phyloP scores from a whole-genome alignment of 2,888 invertebrate genomes.

The Dolichomitus sp. region DNA sequence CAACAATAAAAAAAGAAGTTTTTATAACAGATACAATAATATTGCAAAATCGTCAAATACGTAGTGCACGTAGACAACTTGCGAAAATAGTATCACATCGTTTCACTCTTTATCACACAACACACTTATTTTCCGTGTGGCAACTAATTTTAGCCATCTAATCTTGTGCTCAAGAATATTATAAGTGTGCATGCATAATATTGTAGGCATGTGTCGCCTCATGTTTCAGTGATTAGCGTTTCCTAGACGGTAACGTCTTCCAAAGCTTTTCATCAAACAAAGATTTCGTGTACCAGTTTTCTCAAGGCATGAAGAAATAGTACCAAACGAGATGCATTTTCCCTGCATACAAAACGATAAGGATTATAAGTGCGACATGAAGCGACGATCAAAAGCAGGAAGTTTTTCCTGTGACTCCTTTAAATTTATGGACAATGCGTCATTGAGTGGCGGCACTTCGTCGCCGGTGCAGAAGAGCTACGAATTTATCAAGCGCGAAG shows the following conservation, averaged over 20 bases:
- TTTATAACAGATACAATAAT: no score
- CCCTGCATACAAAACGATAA: background rate
- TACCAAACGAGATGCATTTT: no score
- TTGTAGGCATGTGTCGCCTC: background rate
- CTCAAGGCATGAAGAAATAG: background rate
- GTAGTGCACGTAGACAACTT: background rate
- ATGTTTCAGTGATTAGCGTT: constrained; percentile 3
- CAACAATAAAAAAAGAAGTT: no score
- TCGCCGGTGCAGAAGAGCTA: background rate
- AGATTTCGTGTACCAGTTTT: background rate
- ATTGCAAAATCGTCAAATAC: background rate
- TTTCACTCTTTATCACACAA: background rate
- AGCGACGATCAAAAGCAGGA: constrained; percentile 46
- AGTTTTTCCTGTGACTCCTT: constrained; percentile 41
- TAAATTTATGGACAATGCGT: constrained; percentile 17
- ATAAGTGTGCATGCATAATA: background rate
- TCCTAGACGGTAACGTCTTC: background rate
- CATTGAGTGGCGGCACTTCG: background rate
- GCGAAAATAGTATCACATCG: background rate
- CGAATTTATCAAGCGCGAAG: background rate
- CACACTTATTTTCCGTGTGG: background rate
- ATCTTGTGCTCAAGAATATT: background rate
- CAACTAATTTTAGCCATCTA: background rate
- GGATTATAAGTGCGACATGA: constrained; percentile 17
- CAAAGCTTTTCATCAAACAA: background rate